Base-by-base conservation (phyloP, 30 jellyfish, hydroid and myxozoan species). In the Aurelia aurita complex sp. Pacific region DNA sequence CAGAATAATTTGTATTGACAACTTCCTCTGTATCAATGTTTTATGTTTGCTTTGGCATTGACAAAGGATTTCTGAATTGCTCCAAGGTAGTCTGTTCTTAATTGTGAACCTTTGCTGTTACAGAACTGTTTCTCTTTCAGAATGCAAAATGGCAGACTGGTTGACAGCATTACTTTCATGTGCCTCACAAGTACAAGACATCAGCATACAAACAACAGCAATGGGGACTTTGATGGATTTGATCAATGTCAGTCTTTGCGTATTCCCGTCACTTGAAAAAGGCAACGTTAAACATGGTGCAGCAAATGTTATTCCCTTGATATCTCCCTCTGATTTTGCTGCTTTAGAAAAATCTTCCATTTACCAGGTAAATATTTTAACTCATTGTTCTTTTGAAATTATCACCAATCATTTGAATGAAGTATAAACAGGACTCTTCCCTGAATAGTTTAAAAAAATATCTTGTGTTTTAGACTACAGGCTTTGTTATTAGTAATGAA, bases 141-240 rank as follows among this genome's bases (percentile, higher is more conserved):
- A 65, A 33, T 29, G 74, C 54, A 59, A 32, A 51, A 67, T 82
- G 79, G 74, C 77, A 19, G 94, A 67, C 12, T 94, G 98, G 98
- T 50, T 94, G 64, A 85, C 73, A 52, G 62, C 90, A 4, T 69
- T 94, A 61, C 64, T 94, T 29, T n/a, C 78, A 34, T 88, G 97
- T 64, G 85, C 96, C 60, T 88, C 94, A 38, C 87, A 82, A 68
- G 40, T 53, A 16, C 52, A 75, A 32, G 72, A 67, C 29, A 89
- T 94, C 83, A 83, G 87, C 83, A 70, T 89, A 14, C 95, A 88
- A 54, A 75, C 96, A 17, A 61, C 92, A 3, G 97, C 98, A 3
- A 88, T 94, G 57, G 88, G 89, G 9, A 86, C 98, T 4, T 76
- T 94, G 35, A 77, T 94, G 85, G 98, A 94, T 75, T 76, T 94